Percentiles rank a stretch among this genome's conserved stretches.
phyloP scores from a whole-genome alignment of 2,888 invertebrate genomes.

The Dorcus parallelipipedus region DNA sequence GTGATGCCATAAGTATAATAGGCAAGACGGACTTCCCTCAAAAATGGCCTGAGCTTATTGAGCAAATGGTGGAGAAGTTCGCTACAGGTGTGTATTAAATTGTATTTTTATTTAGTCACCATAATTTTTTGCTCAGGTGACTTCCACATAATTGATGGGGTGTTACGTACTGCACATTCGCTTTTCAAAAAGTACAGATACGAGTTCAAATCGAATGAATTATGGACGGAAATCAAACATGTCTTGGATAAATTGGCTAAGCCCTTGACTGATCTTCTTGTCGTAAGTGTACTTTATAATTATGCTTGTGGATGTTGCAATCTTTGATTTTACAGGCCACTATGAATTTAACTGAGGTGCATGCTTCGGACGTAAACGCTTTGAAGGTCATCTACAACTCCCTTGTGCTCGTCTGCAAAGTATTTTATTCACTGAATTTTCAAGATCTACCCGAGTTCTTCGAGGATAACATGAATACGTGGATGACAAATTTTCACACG shows the following conservation, averaged over 20 bases:
- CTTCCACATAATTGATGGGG: constrained; percentile 92
- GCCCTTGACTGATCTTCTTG: constrained; percentile 87
- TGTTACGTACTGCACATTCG: constrained; percentile 92
- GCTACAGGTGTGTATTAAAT: constrained; percentile 56
- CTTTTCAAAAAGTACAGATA: constrained; percentile 93
- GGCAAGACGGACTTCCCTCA: constrained; percentile 96
- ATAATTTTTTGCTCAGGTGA: constrained; percentile 60
- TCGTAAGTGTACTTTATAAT: constrained; percentile 54
- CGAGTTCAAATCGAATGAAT: constrained; percentile 90
- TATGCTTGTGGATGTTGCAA: not conserved
- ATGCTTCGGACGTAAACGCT: constrained; percentile 76
- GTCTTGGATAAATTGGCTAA: constrained; percentile 92
- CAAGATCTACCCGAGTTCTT: constrained; percentile 99
- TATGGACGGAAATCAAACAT: constrained; percentile 97
- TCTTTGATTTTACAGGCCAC: constrained; percentile 62
- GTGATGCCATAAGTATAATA: constrained; percentile 93
- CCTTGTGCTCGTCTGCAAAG: constrained; percentile 83
- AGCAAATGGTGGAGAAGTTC: constrained; percentile 92
- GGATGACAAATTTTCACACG: constrained; percentile 90
- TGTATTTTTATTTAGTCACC: too few species aligned
- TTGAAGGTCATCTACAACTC: constrained; percentile 86
- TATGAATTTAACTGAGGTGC: constrained; percentile 73
- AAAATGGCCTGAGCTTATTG: constrained; percentile 91
- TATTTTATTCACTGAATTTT: constrained; percentile 95
- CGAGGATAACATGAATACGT: constrained; percentile 92